Evolutionary conservation across 2,113 vertebrate species (phyloP).

Genomic region (Pipa parva): DNA sequence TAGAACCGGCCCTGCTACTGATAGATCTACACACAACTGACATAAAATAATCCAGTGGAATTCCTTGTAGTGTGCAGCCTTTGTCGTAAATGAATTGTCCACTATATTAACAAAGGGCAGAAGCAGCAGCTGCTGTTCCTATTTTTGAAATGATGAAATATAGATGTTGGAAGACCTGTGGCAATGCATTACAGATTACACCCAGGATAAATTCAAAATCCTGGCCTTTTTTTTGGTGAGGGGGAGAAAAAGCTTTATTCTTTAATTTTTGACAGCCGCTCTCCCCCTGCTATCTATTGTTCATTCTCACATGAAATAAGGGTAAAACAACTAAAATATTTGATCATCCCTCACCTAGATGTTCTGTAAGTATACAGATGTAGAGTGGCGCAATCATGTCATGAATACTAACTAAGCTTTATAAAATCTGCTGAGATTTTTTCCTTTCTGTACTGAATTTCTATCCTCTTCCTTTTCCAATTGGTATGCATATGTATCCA

Average conservation of each 20-base stretch:
- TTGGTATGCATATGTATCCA: conserved; percentile 10
- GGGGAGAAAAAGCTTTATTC: too few species aligned
- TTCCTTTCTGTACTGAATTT: conserved; percentile 5
- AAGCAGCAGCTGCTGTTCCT: too few species aligned
- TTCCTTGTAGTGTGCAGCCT: too few species aligned
- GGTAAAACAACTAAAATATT: conserved; percentile 2
- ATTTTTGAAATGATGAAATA: too few species aligned
- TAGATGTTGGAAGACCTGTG: background rate
- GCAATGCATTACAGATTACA: background rate
- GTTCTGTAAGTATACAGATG: conserved; percentile 18
- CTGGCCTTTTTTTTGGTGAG: too few species aligned
- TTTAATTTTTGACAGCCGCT: too few species aligned
- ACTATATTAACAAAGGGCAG: too few species aligned
- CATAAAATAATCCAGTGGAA: too few species aligned
- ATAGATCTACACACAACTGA: too few species aligned
- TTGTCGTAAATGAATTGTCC: too few species aligned
- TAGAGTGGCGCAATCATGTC: conserved; percentile 21
- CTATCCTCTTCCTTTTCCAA: conserved; percentile 9
- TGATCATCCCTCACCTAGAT: background rate
- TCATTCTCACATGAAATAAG: background rate
- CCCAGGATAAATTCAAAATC: background rate
- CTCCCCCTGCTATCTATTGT: too few species aligned
- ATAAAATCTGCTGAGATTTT: conserved; percentile 5
- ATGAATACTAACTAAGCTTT: conserved; percentile 18
- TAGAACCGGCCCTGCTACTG: too few species aligned